Evolutionary conservation across 2,797 vertebrate species (phyloP), one percentile per base, ranked within the genome.

Genomic region (Typhlichthys eigenmanni): DNA sequence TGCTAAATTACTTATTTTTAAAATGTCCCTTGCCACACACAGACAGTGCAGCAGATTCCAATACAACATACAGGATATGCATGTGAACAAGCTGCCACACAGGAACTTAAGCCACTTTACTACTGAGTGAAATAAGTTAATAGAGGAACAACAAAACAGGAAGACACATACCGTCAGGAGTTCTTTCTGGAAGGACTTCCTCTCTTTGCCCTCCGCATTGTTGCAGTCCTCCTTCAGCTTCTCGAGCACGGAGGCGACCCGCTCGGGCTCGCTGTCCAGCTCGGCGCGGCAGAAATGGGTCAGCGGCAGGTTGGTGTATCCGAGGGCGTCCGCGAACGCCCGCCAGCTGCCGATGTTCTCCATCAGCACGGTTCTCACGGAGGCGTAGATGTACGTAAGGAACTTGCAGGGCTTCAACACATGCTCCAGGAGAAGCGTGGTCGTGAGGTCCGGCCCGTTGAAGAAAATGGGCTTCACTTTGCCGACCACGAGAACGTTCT

Each of bases 171-270:
- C 97, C 64, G 87, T 93, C 87, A 99, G 92, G 50, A 99, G 93
- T 75, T 99, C 97, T 79, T 98, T 98, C 91, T 99, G 97, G 82
- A 98, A 99, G 50, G 96, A 98, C 68, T 98, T 99, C 65, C 93
- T 94, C 63, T 96, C 95, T 66, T 94, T 96, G 85, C 85, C 92
- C 59, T 96, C 96, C 0, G 90, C 66, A 55, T 91, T 94, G 85
- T 96, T 98, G 80, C 96, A 98, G 78, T 99, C 96, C 66, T 99
- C 97, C 83, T 99, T 99, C 68, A 99, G 88, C 83, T 92, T 97
- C 74, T 98, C 97, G 78, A 99, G 83, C 5, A 99, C 95, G 0
- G 92, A 98, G 0, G 97, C 97, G 51, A 98, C 97, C 43, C 93
- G 89, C 84, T 99, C 97, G 0, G 96, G 92, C 67, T 98, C 97